Conservation (phyloP, 2,888 invertebrate species). For the Blastobasis lacticolella region DNA sequence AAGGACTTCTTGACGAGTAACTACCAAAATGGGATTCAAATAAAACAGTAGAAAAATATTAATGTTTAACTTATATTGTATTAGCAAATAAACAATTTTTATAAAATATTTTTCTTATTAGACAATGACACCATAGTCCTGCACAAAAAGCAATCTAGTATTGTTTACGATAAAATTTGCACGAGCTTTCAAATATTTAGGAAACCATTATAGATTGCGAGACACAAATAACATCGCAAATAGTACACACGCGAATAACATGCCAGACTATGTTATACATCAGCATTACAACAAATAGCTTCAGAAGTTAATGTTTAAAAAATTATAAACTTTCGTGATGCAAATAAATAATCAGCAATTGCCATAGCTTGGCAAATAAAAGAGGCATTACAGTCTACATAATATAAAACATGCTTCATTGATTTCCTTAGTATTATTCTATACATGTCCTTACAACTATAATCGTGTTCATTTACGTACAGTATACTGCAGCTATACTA, state of each 20-base stretch:
- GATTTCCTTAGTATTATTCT: constrained; percentile 61
- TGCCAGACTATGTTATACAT: constrained; percentile 18
- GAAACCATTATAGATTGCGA: no score
- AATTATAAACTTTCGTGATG: constrained; percentile 69
- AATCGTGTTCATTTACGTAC: constrained; percentile 56
- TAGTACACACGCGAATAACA: neutral
- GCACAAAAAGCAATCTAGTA: constrained; percentile 42
- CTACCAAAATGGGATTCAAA: constrained; percentile 17
- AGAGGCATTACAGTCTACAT: constrained; percentile 64
- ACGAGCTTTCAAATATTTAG: neutral
- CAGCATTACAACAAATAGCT: constrained; percentile 59
- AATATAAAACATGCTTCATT: constrained; percentile 72
- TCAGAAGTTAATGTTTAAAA: constrained; percentile 53
- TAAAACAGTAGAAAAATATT: constrained; percentile 30
- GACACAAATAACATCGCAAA: constrained; percentile 7
- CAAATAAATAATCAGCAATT: constrained; percentile 71
- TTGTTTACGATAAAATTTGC: constrained; percentile 36
- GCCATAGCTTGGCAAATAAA: constrained; percentile 55
- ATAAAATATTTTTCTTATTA: constrained; percentile 70
- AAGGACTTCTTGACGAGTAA: no score
- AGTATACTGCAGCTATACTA: constrained; percentile 43
- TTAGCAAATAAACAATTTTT: constrained; percentile 73
- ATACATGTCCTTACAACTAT: constrained; percentile 53
- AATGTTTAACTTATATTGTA: constrained; percentile 76
- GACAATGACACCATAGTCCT: constrained; percentile 58